These are phyloP conservation scores for Litocranius walleri DNA, from an alignment of 2,113 vertebrate species.

Conservation along the genomic window DNA sequence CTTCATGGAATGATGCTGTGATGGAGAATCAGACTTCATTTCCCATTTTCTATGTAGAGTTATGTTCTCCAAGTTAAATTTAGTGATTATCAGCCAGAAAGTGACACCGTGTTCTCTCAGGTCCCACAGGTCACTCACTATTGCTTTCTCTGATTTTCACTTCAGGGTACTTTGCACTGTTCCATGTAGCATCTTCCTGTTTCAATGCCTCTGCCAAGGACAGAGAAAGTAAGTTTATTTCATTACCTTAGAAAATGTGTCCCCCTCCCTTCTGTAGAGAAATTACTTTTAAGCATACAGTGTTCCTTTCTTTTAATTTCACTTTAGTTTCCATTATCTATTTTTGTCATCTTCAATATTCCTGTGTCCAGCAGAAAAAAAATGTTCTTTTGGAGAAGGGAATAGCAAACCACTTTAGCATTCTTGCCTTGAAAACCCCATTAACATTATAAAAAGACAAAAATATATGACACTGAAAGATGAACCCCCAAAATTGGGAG, in stretches of 20 bases:
- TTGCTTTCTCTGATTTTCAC: not conserved
- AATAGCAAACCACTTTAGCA: not conserved
- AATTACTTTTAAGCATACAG: not conserved
- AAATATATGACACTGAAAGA: not conserved
- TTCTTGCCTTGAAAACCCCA: not conserved
- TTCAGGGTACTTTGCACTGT: not conserved
- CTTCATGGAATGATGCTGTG: not conserved
- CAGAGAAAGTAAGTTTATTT: not conserved
- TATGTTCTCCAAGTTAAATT: slow-evolving; percentile 8
- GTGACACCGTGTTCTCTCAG: not conserved
- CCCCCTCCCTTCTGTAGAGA: not conserved
- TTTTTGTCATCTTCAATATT: not conserved
- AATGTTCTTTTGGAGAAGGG: not conserved
- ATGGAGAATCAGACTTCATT: slow-evolving; percentile 10
- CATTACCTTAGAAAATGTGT: not conserved
- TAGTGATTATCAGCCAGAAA: slow-evolving; percentile 1
- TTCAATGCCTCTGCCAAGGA: not conserved
- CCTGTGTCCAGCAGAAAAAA: not conserved
- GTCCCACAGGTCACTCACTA: not conserved
- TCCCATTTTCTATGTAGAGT: slow-evolving; percentile 2
- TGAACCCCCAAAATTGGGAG: not conserved
- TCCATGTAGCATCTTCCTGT: not conserved
- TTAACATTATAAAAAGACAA: not conserved
- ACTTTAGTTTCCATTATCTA: not conserved
- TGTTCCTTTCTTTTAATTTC: not conserved